A percentile compares a stretch with the other conserved stretches of the same genome.
These are phyloP conservation scores for Mesopsocus fuscifrons DNA, from an alignment of 2,888 invertebrate genomes.

Conservation along the genomic window DNA sequence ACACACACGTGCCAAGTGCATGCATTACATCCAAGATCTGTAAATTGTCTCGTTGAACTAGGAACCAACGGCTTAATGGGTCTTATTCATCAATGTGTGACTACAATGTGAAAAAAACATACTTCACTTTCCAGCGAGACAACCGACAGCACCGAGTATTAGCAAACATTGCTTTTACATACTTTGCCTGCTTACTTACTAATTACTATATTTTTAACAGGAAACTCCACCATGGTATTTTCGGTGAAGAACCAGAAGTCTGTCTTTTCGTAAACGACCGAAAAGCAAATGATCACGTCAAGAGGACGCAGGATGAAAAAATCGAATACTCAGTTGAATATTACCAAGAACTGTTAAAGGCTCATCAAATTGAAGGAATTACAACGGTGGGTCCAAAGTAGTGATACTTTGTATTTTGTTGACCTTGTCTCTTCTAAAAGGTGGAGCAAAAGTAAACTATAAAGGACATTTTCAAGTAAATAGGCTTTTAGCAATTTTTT, in stretches of 20 bases:
- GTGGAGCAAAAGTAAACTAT: too few species aligned
- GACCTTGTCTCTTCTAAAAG: too few species aligned
- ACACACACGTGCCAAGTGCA: too few species aligned
- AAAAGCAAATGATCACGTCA: not conserved
- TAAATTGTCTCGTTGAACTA: too few species aligned
- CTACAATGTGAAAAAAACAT: too few species aligned
- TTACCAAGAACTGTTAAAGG: not conserved
- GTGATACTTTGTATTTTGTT: not conserved
- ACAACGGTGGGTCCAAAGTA: conserved; percentile 1
- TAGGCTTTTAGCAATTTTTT: too few species aligned
- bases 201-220: not conserved
- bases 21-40: too few species aligned
- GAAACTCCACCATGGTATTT: not conserved
- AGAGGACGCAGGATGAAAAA: conserved; percentile 3
- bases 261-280: not conserved
- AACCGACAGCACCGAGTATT: too few species aligned
- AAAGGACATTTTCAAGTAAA: too few species aligned
- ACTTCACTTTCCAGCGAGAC: too few species aligned
- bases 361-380: conserved; percentile 4
- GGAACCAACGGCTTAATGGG: too few species aligned
- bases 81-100: too few species aligned
- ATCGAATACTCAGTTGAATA: conserved; percentile 4
- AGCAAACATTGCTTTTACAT: not conserved
- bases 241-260: not conserved
- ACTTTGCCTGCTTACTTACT: not conserved